Conservation (phyloP, 1,140 invertebrate genomes). For the Medauroidea extradentata region DNA sequence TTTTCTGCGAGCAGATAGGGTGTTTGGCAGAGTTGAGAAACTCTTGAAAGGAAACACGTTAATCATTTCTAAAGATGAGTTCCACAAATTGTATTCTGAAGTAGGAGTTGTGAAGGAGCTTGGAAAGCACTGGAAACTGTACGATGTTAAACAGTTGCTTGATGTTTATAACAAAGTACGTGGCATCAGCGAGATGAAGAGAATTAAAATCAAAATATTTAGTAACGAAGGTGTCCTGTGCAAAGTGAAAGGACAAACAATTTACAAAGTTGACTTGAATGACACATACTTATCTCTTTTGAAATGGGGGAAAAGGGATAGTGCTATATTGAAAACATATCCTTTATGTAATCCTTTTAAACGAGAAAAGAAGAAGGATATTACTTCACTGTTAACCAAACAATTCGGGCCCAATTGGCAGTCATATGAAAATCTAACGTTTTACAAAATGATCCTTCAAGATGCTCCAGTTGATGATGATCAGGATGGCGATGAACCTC, state of each 20-base stretch:
- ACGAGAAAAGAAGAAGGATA: background rate
- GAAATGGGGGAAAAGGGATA: conserved; percentile 1
- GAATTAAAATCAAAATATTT: background rate
- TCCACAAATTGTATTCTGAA: conserved; percentile 13
- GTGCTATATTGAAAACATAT: background rate
- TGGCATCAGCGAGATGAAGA: background rate
- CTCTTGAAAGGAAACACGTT: conserved; percentile 22
- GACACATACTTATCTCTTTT: background rate
- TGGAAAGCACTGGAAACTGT: conserved; percentile 14
- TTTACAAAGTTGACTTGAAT: background rate
- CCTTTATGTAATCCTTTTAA: background rate
- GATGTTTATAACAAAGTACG: background rate
- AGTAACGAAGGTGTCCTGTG: background rate
- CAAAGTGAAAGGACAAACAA: background rate
- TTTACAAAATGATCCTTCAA: background rate
- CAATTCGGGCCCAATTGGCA: background rate
- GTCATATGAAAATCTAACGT: background rate
- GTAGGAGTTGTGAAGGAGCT: conserved; percentile 11
- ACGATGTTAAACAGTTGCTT: conserved; percentile 12
- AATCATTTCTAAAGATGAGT: conserved; percentile 17
- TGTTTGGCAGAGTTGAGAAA: conserved; percentile 32
- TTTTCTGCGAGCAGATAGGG: conserved; percentile 30
- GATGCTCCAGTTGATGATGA: background rate
- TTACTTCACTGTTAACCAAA: background rate
- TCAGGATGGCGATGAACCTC: background rate